Base-by-base conservation (phyloP, 2,888 invertebrate genomes). In the Desoria tigrina region DNA sequence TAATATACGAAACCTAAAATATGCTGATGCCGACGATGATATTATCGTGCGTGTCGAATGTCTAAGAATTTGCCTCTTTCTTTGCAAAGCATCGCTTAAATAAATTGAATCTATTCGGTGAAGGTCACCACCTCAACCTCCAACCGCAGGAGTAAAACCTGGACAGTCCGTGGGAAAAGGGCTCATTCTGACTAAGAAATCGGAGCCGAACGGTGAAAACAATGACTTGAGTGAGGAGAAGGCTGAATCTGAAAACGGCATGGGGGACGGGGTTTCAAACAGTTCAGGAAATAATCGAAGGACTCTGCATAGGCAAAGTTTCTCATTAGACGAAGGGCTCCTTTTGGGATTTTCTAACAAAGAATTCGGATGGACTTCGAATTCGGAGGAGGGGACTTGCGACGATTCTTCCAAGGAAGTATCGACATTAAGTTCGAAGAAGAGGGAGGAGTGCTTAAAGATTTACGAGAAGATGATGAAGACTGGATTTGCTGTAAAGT, bases 391-490 rank as follows among this genome's bases (percentile, higher is more conserved):
- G 6, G 45, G 21, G 45, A 45, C n/a, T 45, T 45, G 45, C 42
- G 62, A 65, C 51, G 64, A 66, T 49, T 16, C 16, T 18, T 21
- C 45, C 16, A 45, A 45, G 9, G 62, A 45, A 14, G 26, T 64
- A 39, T 69, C 69, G 0, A 72, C 71, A 27, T 55, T 71, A 24
- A 68, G 67, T 59, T 72, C 71, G 0, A 74, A 75, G 59, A 74
- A 73, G 51, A 56, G 75, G 14, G 75, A 75, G 42, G 70, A 75
- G 59, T 74, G 75, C 55, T 53, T 75, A 24, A 72, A 71, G 49
- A 69, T 75, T 9, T 75, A 73, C 53, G 74, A 75, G 26, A 74
- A 73, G 61, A 72, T 75, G 73, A 69, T 61, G 56, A 73, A 73
- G 45, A 73, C 69, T 37, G 75, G 75, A 1, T 72, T 74, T 62